A percentile compares a stretch with the other conserved stretches of the same genome.
Conservation (phyloP, 2,888 invertebrate genomes). For the Tenthredo scrophulariae region DNA sequence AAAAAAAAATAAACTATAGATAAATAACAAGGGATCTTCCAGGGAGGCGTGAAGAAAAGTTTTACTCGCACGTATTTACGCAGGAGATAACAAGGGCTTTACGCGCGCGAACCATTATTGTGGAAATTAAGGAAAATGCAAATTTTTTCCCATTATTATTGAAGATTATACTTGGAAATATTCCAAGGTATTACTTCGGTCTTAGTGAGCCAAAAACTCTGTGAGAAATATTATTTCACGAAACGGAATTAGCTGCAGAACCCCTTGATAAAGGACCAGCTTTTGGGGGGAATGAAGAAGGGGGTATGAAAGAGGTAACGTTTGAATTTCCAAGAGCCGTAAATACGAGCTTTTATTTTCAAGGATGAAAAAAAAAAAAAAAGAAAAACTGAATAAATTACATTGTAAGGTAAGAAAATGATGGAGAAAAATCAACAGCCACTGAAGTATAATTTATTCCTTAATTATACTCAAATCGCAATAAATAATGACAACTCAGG, state of each 20-base stretch:
- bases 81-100: slow-evolving; percentile 60
- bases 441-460: not conserved
- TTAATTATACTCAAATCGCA: not conserved
- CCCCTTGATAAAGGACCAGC: not conserved
- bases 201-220: not conserved
- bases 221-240: slow-evolving; percentile 64
- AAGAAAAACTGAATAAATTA: not conserved
- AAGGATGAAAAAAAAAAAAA: not conserved
- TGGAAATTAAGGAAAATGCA: slow-evolving; percentile 69
- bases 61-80: slow-evolving; percentile 57
- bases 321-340: not conserved
- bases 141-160: slow-evolving; percentile 70
- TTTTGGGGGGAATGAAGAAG: not conserved
- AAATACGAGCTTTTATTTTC: not conserved
- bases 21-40: not conserved
- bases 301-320: not conserved
- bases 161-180: slow-evolving; percentile 59
- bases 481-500: not conserved
- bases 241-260: slow-evolving; percentile 27
- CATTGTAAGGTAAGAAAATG: not conserved
- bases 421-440: not conserved
- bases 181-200: not conserved
- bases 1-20: not conserved
- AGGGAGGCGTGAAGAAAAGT: slow-evolving; percentile 52
- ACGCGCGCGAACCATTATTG: slow-evolving; percentile 63